Conservation (phyloP, 2,888 invertebrate genomes). For the Chrysopilus asiliformis region DNA sequence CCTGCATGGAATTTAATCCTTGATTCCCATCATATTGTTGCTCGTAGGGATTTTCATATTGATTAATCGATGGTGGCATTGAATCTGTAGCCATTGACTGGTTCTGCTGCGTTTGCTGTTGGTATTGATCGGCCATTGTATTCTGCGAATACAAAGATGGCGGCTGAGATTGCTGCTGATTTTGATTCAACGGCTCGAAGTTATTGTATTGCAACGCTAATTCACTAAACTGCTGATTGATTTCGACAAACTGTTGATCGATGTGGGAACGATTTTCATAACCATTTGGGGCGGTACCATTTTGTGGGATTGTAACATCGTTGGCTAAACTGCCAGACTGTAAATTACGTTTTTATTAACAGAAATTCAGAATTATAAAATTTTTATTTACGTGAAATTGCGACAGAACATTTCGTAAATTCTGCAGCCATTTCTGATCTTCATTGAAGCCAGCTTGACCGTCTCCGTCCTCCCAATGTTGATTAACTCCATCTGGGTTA, state of each 20-base stretch:
- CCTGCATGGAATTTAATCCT: background rate
- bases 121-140: conserved; percentile 12
- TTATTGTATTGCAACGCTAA: conserved; percentile 30
- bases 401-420: conserved; percentile 23
- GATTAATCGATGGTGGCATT: conserved; percentile 6
- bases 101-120: conserved; percentile 13
- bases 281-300: too few species aligned
- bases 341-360: too few species aligned
- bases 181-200: conserved; percentile 8
- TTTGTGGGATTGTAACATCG: too few species aligned
- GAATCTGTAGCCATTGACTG: conserved; percentile 3
- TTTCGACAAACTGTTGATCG: conserved; percentile 32
- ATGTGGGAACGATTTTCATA: conserved; percentile 22
- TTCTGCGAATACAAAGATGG: conserved; percentile 8
- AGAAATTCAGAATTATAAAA: background rate
- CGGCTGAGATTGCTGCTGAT: conserved; percentile 13
- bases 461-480: too few species aligned
- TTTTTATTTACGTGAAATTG: background rate
- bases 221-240: conserved; percentile 33
- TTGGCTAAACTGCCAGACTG: too few species aligned
- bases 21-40: background rate
- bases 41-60: conserved; percentile 8
- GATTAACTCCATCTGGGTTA: conserved; percentile 20
- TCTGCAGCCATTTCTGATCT: conserved; percentile 34
- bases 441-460: too few species aligned